Conservation (phyloP, 2,888 invertebrate species). For the Drosophila koepferae region DNA sequence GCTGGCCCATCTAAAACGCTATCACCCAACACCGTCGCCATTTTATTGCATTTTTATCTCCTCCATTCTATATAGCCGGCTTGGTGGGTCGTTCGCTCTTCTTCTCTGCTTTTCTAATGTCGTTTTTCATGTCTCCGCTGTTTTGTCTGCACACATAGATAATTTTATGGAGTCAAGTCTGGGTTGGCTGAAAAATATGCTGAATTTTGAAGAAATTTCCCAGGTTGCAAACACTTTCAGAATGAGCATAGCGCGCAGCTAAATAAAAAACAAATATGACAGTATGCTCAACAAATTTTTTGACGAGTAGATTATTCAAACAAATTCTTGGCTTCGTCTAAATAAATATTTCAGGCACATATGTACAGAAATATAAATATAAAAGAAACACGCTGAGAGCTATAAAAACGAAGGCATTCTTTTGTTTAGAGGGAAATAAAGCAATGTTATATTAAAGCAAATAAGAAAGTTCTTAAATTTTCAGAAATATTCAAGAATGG, state of each 20-base stretch:
- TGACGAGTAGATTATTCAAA: conserved; percentile 8
- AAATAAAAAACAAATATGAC: conserved; percentile 12
- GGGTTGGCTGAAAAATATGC: conserved; percentile 16
- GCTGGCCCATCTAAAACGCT: conserved; percentile 8
- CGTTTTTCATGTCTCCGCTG: conserved; percentile 36
- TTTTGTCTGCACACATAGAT: conserved; percentile 34
- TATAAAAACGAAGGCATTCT: neutral
- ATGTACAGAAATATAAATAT: conserved; percentile 1
- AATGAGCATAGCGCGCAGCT: neutral
- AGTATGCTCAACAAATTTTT: conserved; percentile 1
- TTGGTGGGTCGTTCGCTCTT: conserved; percentile 9
- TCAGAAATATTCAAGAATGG: neutral
- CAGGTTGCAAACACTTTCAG: conserved; percentile 3
- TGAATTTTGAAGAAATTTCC: conserved; percentile 11
- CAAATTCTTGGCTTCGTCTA: conserved; percentile 3
- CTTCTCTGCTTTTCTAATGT: conserved; percentile 17
- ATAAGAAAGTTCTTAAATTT: neutral
- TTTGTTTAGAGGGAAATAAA: neutral
- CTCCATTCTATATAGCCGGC: conserved; percentile 6
- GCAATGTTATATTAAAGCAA: neutral
- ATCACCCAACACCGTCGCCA: conserved; percentile 28
- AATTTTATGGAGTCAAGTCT: conserved; percentile 35
- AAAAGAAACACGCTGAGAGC: neutral
- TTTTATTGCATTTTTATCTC: conserved; percentile 66
- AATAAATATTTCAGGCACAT: conserved; percentile 5